These are phyloP conservation scores for Dastarcus helophoroides DNA, from an alignment of 2,888 invertebrate genomes.

Conservation along the genomic window DNA sequence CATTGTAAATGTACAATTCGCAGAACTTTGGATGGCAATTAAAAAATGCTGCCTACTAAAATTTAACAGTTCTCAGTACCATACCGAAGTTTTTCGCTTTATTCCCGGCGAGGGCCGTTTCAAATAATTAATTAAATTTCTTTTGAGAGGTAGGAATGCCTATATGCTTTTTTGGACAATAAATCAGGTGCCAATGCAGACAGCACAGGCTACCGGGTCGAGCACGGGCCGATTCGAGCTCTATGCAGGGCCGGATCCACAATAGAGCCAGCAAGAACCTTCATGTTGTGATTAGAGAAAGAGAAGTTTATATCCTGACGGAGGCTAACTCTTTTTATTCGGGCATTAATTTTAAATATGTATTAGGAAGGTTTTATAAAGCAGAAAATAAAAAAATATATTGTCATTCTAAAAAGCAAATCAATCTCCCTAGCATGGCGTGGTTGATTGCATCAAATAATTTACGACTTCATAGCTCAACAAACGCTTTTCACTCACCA, in stretches of 20 bases:
- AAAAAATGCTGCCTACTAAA: constrained; percentile 29
- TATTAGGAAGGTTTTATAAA: too few species aligned
- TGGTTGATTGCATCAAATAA: too few species aligned
- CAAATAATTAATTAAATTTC: constrained; percentile 42
- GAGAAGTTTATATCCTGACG: too few species aligned
- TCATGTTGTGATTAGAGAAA: too few species aligned
- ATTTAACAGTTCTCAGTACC: constrained; percentile 38
- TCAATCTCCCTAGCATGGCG: too few species aligned
- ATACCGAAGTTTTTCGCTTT: constrained; percentile 33
- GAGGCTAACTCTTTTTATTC: too few species aligned
- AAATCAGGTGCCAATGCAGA: constrained; percentile 35
- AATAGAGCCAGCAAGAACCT: not conserved
- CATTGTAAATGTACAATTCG: too few species aligned
- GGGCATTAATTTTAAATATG: too few species aligned
- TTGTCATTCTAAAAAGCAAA: too few species aligned
- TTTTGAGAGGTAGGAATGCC: constrained; percentile 33
- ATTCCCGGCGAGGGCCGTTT: constrained; percentile 37
- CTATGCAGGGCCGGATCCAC: not conserved
- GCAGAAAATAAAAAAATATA: too few species aligned
- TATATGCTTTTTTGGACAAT: constrained; percentile 35
- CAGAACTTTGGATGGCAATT: constrained; percentile 32
- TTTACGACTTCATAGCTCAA: too few species aligned
- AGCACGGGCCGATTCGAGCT: constrained; percentile 29
- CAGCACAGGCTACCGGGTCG: constrained; percentile 26
- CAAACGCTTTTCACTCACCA: too few species aligned